Percentiles rank a stretch among this genome's conserved stretches.
Evolutionary conservation across 2,888 invertebrate genomes (phyloP).

Genomic region (Agonum fuliginosum): DNA sequence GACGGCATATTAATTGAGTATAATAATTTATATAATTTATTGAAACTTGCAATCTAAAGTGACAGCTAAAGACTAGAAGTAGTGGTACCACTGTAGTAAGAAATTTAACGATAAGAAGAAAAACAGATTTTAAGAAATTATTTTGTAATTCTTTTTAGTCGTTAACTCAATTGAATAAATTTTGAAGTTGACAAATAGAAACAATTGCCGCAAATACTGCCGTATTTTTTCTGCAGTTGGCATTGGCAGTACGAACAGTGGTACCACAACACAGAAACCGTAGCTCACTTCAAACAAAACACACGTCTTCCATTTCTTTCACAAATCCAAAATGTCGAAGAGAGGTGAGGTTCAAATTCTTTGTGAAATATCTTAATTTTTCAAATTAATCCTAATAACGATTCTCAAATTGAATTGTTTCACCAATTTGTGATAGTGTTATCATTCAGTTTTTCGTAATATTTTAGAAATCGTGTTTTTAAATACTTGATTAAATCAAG

Average conservation of each 20-base stretch:
- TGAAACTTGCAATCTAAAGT: background rate
- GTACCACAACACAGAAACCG: background rate
- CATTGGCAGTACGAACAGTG: background rate
- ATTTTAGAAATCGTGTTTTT: constrained; percentile 42
- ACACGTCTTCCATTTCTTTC: constrained; percentile 68
- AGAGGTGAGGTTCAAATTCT: constrained; percentile 72
- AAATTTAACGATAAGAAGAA: too few species aligned
- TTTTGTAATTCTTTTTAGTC: too few species aligned
- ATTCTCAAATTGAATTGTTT: background rate
- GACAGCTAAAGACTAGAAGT: background rate
- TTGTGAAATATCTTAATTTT: constrained; percentile 68
- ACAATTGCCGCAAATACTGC: background rate
- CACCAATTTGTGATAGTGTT: background rate
- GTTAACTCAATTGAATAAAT: background rate
- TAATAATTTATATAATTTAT: constrained; percentile 29
- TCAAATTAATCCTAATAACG: constrained; percentile 62
- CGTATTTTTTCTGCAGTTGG: too few species aligned
- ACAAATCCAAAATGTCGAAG: constrained; percentile 75
- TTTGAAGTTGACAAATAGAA: background rate
- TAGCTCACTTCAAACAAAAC: constrained; percentile 11
- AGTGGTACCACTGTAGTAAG: constrained; percentile 19
- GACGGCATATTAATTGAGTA: constrained; percentile 48
- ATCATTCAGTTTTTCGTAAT: constrained; percentile 20
- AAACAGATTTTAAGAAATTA: too few species aligned
- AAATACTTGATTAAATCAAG: constrained; percentile 17